phyloP scores from a whole-genome alignment of 2,797 vertebrate genomes.

The Choloepus didactylus region DNA sequence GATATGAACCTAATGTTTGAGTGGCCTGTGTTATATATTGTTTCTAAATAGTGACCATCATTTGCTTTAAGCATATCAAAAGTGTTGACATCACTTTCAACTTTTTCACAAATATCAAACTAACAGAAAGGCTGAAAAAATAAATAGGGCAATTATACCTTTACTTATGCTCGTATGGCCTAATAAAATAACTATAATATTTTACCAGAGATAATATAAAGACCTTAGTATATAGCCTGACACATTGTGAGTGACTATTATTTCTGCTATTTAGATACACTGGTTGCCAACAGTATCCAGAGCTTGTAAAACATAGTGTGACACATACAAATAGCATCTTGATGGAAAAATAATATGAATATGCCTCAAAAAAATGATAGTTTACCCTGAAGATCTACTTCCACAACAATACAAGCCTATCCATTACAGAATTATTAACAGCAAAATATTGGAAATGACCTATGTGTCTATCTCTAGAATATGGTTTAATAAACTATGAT shows the following conservation, averaged over 20 bases:
- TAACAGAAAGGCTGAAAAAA: not conserved
- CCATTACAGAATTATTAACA: not conserved
- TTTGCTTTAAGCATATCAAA: not conserved
- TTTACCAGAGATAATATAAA: constrained; percentile 23
- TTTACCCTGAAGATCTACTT: not conserved
- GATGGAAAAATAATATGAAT: not conserved
- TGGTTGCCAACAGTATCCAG: not conserved
- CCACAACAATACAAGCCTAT: not conserved
- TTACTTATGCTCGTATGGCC: not conserved
- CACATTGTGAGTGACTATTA: not conserved
- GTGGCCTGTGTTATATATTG: not conserved
- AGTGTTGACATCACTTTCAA: not conserved
- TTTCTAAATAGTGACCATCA: not conserved
- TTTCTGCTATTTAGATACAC: not conserved
- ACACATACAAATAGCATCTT: not conserved
- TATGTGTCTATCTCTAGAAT: not conserved
- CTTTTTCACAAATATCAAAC: constrained; percentile 18
- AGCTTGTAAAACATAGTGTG: not conserved
- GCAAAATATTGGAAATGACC: constrained; percentile 27
- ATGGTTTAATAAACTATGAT: not conserved
- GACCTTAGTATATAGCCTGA: not conserved
- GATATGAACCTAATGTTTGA: not conserved
- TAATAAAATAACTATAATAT: constrained; percentile 38
- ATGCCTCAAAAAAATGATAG: not conserved
- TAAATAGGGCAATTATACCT: not conserved